Conservation (phyloP, 2,113 vertebrate species). For the Neogobius melanostomus region DNA sequence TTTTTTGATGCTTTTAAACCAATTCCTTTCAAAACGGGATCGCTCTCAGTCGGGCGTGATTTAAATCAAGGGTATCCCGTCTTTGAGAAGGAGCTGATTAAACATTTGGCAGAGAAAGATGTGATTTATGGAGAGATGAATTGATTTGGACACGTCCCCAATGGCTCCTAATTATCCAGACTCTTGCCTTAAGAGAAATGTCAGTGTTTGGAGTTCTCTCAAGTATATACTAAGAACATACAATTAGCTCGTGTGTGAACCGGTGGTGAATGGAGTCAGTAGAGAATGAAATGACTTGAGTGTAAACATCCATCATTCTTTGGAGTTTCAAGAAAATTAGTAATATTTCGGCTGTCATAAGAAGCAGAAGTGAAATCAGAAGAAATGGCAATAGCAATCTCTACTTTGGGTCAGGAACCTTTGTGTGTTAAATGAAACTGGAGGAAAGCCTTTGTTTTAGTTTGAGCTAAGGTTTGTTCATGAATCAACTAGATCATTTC, state of each 20-base stretch:
- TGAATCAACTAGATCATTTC: too few relatives aligned
- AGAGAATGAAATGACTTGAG: neutral
- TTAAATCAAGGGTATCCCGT: neutral
- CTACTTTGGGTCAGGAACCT: too few relatives aligned
- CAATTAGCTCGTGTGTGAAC: neutral
- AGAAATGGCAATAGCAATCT: too few relatives aligned
- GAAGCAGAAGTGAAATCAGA: too few relatives aligned
- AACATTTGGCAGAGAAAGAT: neutral
- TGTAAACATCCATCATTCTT: neutral
- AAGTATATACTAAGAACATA: neutral
- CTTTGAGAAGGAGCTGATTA: neutral
- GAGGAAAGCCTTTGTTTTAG: too few relatives aligned
- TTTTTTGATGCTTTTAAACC: neutral
- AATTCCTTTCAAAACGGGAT: constrained; percentile 3
- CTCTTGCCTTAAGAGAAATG: neutral
- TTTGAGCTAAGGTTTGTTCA: too few relatives aligned
- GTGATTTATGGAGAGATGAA: neutral
- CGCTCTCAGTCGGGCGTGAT: neutral
- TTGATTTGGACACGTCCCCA: neutral
- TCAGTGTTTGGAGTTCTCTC: neutral
- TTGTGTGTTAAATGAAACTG: too few relatives aligned
- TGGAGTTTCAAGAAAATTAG: neutral
- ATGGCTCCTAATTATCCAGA: neutral
- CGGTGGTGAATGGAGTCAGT: neutral
- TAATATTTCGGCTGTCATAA: neutral